phyloP scores from a whole-genome alignment of 2,113 vertebrate genomes.

The Hyla sarda region DNA sequence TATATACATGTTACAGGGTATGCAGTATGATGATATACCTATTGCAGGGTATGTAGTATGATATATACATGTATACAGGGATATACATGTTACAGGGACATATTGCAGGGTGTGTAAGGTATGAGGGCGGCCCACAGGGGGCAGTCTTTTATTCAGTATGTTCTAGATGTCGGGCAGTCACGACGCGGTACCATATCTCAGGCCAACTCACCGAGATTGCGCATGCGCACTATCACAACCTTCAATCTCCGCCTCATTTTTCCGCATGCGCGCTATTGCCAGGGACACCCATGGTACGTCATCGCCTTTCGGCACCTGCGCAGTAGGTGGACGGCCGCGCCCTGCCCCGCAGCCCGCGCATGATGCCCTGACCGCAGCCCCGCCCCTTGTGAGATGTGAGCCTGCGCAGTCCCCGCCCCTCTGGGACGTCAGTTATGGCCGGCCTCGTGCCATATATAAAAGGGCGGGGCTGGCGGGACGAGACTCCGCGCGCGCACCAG shows the following conservation, averaged over 20 bases:
- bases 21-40: too few species aligned
- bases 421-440: neutral
- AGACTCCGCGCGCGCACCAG: conserved; percentile 36
- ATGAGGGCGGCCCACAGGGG: neutral
- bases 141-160: neutral
- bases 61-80: too few species aligned
- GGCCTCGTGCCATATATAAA: conserved; percentile 41
- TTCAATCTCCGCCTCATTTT: neutral
- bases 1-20: too few species aligned
- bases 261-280: neutral
- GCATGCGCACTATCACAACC: neutral
- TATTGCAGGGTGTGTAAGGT: too few species aligned
- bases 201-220: conserved; percentile 6
- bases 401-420: neutral
- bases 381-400: neutral
- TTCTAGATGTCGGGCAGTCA: neutral
- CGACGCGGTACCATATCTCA: neutral
- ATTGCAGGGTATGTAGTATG: too few species aligned
- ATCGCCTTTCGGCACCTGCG: neutral
- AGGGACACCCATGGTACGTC: neutral
- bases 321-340: conserved; percentile 1
- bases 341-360: conserved; percentile 39
- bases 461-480: conserved; percentile 20
- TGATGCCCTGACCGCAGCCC: too few species aligned
- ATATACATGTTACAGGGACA: too few species aligned